Evolutionary conservation across 2,797 vertebrate species (phyloP).

Genomic region (Gallinago nigripennis): DNA sequence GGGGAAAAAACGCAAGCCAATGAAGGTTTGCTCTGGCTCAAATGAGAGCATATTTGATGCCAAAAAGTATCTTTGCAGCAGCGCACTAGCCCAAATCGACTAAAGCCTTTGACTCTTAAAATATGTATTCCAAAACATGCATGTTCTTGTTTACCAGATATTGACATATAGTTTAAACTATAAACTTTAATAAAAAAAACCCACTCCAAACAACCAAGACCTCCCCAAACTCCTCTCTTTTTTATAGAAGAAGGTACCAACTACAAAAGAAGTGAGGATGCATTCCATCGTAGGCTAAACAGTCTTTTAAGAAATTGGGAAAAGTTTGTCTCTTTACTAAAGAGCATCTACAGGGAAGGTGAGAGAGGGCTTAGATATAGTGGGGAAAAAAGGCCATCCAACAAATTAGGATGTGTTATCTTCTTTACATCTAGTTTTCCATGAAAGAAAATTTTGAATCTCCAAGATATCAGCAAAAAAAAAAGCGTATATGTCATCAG

Average conservation of each 20-base stretch:
- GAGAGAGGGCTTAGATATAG: neutral
- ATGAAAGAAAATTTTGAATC: neutral
- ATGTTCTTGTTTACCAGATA: neutral
- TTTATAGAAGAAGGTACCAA: neutral
- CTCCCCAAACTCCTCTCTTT: neutral
- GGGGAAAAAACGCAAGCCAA: neutral
- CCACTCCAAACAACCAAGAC: neutral
- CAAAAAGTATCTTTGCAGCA: conserved; percentile 18
- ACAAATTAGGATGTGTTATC: neutral
- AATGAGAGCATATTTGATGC: neutral
- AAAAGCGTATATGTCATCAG: rapidly evolving
- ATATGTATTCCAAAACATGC: neutral
- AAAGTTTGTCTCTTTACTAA: neutral
- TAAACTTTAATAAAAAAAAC: neutral
- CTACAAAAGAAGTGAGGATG: neutral
- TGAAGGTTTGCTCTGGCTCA: conserved; percentile 37
- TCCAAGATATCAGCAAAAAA: neutral
- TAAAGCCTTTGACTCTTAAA: neutral
- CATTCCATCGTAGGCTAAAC: neutral
- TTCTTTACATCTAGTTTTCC: neutral
- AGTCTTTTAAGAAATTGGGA: neutral
- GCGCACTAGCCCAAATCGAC: neutral
- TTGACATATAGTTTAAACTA: neutral
- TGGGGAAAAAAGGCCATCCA: rapidly evolving
- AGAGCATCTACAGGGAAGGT: neutral